Evolutionary conservation across 2,888 invertebrate species (phyloP).

Genomic region (Drosophila kuntzei): DNA sequence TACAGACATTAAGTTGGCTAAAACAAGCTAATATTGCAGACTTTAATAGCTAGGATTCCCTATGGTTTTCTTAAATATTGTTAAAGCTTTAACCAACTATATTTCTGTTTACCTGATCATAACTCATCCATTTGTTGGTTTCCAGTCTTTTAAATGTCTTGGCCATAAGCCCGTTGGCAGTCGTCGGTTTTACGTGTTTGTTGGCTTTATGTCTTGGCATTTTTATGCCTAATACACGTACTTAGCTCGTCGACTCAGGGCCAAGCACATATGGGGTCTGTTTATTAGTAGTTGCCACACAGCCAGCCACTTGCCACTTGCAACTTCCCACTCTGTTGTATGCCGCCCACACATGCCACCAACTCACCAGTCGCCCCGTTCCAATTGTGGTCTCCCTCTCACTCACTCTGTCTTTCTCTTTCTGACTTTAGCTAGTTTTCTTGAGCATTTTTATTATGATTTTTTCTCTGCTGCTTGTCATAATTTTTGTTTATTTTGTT

Average conservation of each 20-base stretch:
- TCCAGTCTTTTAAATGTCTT: constrained; percentile 46
- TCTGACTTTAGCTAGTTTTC: constrained; percentile 49
- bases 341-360: constrained; percentile 42
- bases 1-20: constrained; percentile 16
- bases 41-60: not conserved
- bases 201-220: constrained; percentile 67
- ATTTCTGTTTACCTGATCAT: not conserved
- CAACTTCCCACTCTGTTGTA: constrained; percentile 45
- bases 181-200: constrained; percentile 52
- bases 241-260: constrained; percentile 23
- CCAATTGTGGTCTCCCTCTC: constrained; percentile 41
- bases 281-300: constrained; percentile 60
- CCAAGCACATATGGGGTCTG: constrained; percentile 50
- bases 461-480: constrained; percentile 62
- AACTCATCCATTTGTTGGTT: constrained; percentile 16
- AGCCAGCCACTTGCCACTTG: constrained; percentile 26
- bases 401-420: not conserved
- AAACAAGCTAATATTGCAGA: not conserved
- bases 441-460: constrained; percentile 51
- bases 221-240: constrained; percentile 66
- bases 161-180: constrained; percentile 35
- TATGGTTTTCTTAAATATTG: not conserved
- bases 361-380: constrained; percentile 23
- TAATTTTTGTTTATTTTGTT: constrained; percentile 77
- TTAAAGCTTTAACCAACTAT: not conserved